A percentile compares a stretch with the other conserved stretches of the same genome.
Evolutionary conservation across 2,888 invertebrate species (phyloP).

Genomic region (Portevinia maculata): DNA sequence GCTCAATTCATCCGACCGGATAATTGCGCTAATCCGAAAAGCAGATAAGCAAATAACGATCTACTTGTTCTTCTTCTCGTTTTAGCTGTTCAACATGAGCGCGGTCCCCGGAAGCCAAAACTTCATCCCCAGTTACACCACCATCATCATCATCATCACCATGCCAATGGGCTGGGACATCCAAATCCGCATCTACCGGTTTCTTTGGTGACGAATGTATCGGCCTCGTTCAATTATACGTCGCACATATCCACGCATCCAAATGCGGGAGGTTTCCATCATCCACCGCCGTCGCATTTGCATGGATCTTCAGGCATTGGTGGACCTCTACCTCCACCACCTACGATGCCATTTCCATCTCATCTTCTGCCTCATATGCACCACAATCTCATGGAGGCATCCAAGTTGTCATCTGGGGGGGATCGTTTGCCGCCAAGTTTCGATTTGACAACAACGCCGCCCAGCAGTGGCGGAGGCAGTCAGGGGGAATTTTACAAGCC

Average conservation of each 20-base stretch:
- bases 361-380: slow-evolving; percentile 80
- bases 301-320: slow-evolving; percentile 76
- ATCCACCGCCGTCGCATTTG: slow-evolving; percentile 74
- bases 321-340: slow-evolving; percentile 76
- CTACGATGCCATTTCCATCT: slow-evolving; percentile 80
- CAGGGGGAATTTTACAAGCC: slow-evolving; percentile 76
- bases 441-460: slow-evolving; percentile 75
- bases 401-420: slow-evolving; percentile 78
- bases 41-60: slow-evolving; percentile 80
- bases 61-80: slow-evolving; percentile 59
- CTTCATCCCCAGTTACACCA: slow-evolving; percentile 85
- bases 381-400: slow-evolving; percentile 81
- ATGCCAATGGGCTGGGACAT: slow-evolving; percentile 75
- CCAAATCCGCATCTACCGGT: slow-evolving; percentile 80
- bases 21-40: slow-evolving; percentile 82
- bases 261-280: slow-evolving; percentile 78
- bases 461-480: slow-evolving; percentile 72
- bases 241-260: slow-evolving; percentile 81
- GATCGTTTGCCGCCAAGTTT: slow-evolving; percentile 65
- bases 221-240: slow-evolving; percentile 82
- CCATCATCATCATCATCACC: slow-evolving; percentile 80
- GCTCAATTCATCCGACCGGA: slow-evolving; percentile 78
- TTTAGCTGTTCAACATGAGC: slow-evolving; percentile 97
- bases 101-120: slow-evolving; percentile 97
- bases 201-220: slow-evolving; percentile 82